Conservation (phyloP, 2,113 vertebrate species). For the Eptatretus burgeri region DNA sequence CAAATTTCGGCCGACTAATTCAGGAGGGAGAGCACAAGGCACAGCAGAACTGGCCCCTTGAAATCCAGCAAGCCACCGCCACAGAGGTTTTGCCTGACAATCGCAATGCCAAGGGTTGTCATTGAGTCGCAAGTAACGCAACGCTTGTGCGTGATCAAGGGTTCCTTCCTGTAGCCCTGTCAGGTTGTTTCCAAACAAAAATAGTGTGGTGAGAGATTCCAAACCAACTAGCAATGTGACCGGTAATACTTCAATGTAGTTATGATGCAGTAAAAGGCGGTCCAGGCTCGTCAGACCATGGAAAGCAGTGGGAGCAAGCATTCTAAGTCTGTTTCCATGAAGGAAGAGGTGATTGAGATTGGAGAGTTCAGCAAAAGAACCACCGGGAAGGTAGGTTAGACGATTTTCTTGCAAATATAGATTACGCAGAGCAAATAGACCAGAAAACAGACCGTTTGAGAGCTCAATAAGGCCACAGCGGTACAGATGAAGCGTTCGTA, state of each 20-base stretch:
- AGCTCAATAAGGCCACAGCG: conserved; percentile 65
- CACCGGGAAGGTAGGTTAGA: conserved; percentile 42
- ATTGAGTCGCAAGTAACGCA: background rate
- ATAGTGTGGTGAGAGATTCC: conserved; percentile 61
- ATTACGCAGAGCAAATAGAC: conserved; percentile 64
- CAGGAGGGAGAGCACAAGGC: background rate
- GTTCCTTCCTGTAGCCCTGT: conserved; percentile 45
- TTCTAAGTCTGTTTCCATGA: conserved; percentile 73
- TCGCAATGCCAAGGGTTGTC: conserved; percentile 3
- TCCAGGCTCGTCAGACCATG: conserved; percentile 54
- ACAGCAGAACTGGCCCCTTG: background rate
- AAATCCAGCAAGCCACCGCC: background rate
- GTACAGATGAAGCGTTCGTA: conserved; percentile 71
- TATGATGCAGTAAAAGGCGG: conserved; percentile 66
- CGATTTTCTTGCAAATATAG: conserved; percentile 87
- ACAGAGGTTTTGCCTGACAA: background rate
- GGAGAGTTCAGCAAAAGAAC: conserved; percentile 66
- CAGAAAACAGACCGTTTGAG: conserved; percentile 45
- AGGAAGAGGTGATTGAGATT: conserved; percentile 89
- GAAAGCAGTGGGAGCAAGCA: conserved; percentile 58
- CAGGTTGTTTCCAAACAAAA: conserved; percentile 80
- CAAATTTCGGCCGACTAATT: background rate
- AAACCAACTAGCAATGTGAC: conserved; percentile 47
- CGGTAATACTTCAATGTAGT: conserved; percentile 41
- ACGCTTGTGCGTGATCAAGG: conserved; percentile 27